A percentile compares a stretch with the other conserved stretches of the same genome.
Evolutionary conservation across 2,113 vertebrate genomes (phyloP).

Genomic region (Indicator indicator): DNA sequence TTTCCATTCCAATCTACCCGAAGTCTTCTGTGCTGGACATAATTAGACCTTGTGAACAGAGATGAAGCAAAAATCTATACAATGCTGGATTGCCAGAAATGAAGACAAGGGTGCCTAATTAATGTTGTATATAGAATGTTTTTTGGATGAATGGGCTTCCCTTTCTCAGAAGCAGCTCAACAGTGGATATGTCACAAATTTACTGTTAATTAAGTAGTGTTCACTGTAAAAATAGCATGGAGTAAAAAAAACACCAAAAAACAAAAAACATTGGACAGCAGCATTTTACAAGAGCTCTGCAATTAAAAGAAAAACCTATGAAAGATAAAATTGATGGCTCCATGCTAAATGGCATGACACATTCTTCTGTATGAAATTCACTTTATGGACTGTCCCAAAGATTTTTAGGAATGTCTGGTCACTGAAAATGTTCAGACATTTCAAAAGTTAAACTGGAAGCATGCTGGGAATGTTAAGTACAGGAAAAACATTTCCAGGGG

Average conservation of each 20-base stretch:
- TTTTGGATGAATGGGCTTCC: constrained; percentile 71
- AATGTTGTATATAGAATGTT: constrained; percentile 69
- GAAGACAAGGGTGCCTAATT: constrained; percentile 75
- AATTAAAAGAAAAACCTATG: constrained; percentile 27
- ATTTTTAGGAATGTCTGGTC: not conserved
- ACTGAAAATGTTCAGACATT: not conserved
- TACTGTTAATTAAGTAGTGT: constrained; percentile 74
- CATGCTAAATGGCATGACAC: not conserved
- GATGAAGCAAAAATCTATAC: constrained; percentile 69
- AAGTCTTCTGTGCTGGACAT: constrained; percentile 62
- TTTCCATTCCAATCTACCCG: constrained; percentile 50
- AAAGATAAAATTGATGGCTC: constrained; percentile 5
- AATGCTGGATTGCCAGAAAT: constrained; percentile 50
- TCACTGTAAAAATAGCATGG: constrained; percentile 55
- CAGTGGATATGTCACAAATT: constrained; percentile 52
- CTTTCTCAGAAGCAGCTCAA: constrained; percentile 62
- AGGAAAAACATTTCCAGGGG: not conserved
- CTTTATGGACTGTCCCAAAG: not conserved
- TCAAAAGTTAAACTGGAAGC: not conserved
- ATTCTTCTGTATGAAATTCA: not conserved
- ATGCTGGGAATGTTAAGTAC: not conserved
- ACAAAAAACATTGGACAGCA: not conserved
- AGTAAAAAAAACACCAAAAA: not conserved
- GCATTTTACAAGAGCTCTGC: constrained; percentile 31
- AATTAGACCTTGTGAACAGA: constrained; percentile 68